Evolutionary conservation across 2,888 invertebrate species (phyloP).

Genomic region (Aspidapion aeneum): DNA sequence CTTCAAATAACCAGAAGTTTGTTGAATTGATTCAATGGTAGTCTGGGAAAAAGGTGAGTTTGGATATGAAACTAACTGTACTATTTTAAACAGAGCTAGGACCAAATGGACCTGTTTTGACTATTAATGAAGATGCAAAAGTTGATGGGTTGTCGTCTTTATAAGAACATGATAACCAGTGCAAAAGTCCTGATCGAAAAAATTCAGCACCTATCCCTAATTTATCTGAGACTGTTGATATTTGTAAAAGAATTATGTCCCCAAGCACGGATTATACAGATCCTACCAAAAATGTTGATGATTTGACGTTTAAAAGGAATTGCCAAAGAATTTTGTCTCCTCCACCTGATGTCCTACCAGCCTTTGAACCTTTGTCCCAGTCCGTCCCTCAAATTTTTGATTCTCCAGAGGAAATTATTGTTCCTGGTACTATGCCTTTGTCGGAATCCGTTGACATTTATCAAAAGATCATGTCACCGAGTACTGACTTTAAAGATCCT

Average conservation of each 20-base stretch:
- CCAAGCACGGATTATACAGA: neutral
- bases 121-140: neutral
- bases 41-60: neutral
- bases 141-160: neutral
- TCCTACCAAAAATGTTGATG: neutral
- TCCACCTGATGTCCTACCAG: neutral
- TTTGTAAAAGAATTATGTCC: neutral
- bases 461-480: conserved; percentile 42
- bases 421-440: conserved; percentile 37
- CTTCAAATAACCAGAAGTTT: neutral
- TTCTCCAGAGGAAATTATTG: too few species aligned
- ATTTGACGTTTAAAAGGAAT: neutral
- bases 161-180: neutral
- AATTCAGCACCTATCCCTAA: neutral
- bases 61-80: neutral
- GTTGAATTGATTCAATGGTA: neutral
- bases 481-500: conserved; percentile 18
- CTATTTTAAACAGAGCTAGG: too few species aligned
- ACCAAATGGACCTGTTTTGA: neutral
- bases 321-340: neutral
- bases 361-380: too few species aligned
- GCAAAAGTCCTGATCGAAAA: neutral
- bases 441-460: conserved; percentile 43
- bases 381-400: too few species aligned
- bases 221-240: neutral